Base-by-base conservation (phyloP, 64 coral and sea anemone genomes). In the Acropora tenuis region DNA sequence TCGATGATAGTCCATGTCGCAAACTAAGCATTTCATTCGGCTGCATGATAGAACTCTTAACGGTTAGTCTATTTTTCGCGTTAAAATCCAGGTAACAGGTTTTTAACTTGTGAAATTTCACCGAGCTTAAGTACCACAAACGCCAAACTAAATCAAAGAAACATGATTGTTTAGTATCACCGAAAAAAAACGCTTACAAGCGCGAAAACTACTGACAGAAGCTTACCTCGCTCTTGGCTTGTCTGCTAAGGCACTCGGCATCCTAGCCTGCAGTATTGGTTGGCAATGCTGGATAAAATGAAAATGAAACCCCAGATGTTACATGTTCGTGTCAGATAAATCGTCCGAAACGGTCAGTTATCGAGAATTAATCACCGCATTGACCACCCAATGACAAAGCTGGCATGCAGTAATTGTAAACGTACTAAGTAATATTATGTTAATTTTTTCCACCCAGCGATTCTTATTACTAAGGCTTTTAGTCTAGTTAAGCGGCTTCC, bases 211-310 rank as follows among this genome's bases (percentile, higher is more conserved):
- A 48, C 75, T 12, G 12, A 13, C 30, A 30, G 30, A 78, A 17
- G 47, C 82, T 85, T 85, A 85, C 82, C 66, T 67, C 11, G 65
- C 65, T 50, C 65, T 85, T 9, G 61, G 82, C 43, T 48, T 85
- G 61, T 68, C 68, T 19, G 4, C 42, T 2, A 66, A 16, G n/a
- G 63, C 82, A 30, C 82, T 84, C 6, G 82, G 63, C 82, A 85
- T 85, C 63, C 65, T 45, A 30, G 3, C 5, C 2, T 78, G 11
- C 17, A 6, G 19, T 43, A 18, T n/a, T 80, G 45, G 19, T 30
- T 15, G 48, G 3, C 17, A 48, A 42, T 8, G 42, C 3, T 8
- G 58, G 65, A 52, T 11, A 67, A 68, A 67, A 53, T 59, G 6
- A 83, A 13, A 44, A 43, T 48, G 49, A 20, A 8, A 48, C 43